These are phyloP conservation scores for Lasioglossum baleicum DNA, from an alignment of 1,140 invertebrate species.

Conservation along the genomic window DNA sequence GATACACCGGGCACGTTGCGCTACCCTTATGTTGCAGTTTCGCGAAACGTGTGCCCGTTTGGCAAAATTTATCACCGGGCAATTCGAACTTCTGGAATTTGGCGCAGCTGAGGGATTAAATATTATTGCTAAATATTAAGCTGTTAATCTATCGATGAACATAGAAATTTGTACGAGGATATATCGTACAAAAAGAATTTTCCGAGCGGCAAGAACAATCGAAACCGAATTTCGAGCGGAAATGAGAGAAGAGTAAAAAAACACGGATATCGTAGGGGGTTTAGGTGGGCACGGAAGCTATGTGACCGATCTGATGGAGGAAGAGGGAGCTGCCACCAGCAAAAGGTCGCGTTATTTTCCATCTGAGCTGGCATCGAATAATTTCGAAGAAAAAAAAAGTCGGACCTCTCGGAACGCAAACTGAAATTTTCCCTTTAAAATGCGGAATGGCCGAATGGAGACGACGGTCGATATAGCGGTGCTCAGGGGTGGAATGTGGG, in stretches of 20 bases:
- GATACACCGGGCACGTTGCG: too few relatives aligned
- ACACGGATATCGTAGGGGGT: not conserved
- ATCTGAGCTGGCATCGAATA: slow-evolving; percentile 75
- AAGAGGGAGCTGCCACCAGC: slow-evolving; percentile 73
- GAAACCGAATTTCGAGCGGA: slow-evolving; percentile 43
- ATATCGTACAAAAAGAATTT: too few relatives aligned
- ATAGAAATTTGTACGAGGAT: too few relatives aligned
- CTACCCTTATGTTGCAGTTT: too few relatives aligned
- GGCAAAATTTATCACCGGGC: too few relatives aligned
- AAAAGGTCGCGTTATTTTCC: slow-evolving; percentile 79
- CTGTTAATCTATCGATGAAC: too few relatives aligned
- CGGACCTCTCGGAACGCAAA: slow-evolving; percentile 66
- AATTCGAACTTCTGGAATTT: too few relatives aligned
- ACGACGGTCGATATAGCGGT: slow-evolving; percentile 70
- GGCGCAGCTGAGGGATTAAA: too few relatives aligned
- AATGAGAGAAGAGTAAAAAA: slow-evolving; percentile 40
- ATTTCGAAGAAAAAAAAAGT: slow-evolving; percentile 67
- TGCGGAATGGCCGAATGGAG: slow-evolving; percentile 73
- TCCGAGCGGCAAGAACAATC: not conserved
- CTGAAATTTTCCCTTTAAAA: slow-evolving; percentile 79
- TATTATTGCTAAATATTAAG: too few relatives aligned
- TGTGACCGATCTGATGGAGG: slow-evolving; percentile 59
- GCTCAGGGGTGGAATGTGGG: slow-evolving; percentile 40
- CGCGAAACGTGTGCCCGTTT: too few relatives aligned
- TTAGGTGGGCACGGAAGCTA: not conserved